phyloP scores from a whole-genome alignment of 2,888 invertebrate genomes.

The Zaprionus lineosus region DNA sequence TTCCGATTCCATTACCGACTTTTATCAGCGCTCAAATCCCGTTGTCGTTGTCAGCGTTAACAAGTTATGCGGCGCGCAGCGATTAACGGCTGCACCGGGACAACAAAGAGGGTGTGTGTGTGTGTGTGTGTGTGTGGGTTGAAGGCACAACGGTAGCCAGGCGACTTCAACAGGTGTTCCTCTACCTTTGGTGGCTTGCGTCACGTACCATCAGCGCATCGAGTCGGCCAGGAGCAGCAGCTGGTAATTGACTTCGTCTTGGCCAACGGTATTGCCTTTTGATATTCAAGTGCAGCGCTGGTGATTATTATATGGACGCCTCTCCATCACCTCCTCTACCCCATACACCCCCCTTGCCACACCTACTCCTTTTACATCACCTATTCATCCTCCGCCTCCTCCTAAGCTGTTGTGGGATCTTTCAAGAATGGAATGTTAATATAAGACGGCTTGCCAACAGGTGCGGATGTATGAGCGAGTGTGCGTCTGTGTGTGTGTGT shows the following conservation, averaged over 20 bases:
- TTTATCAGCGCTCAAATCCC: constrained; percentile 75
- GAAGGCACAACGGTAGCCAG: constrained; percentile 51
- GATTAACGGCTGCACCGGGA: constrained; percentile 49
- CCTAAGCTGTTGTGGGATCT: constrained; percentile 5
- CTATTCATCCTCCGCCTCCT: neutral
- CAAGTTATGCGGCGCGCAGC: constrained; percentile 68
- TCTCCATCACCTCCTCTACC: neutral
- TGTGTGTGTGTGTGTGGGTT: neutral
- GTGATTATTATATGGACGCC: constrained; percentile 42
- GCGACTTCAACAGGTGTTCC: constrained; percentile 66
- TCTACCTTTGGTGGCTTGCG: constrained; percentile 51
- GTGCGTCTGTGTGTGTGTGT: neutral
- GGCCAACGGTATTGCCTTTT: constrained; percentile 50
- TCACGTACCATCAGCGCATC: constrained; percentile 57
- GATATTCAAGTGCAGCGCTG: constrained; percentile 56
- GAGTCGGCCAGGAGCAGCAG: constrained; percentile 48
- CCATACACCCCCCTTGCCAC: neutral
- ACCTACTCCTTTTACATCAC: no score
- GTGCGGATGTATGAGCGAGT: constrained; percentile 13
- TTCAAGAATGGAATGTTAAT: constrained; percentile 29
- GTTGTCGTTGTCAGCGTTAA: constrained; percentile 75
- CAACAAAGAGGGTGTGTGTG: neutral
- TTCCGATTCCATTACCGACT: constrained; percentile 20
- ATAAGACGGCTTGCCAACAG: constrained; percentile 25
- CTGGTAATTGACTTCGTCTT: constrained; percentile 61